Conservation (phyloP, 1,140 invertebrate species). For the Acromyrmex charruanus region DNA sequence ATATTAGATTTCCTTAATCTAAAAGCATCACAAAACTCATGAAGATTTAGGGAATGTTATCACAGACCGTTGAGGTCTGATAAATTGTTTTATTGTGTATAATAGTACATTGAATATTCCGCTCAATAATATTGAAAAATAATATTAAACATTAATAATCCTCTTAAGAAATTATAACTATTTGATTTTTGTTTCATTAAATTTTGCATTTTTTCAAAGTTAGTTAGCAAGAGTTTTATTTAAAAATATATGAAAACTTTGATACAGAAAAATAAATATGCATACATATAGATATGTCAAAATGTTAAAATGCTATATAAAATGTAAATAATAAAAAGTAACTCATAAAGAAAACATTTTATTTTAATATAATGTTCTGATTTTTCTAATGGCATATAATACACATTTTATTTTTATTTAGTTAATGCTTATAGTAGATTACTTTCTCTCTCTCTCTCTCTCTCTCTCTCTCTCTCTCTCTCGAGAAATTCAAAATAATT, state of each 20-base stretch:
- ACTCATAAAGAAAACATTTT: not conserved
- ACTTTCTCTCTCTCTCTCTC: too few species aligned
- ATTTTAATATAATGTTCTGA: not conserved
- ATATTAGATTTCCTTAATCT: slow-evolving; percentile 37
- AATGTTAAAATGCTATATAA: not conserved
- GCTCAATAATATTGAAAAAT: not conserved
- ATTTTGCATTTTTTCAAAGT: not conserved
- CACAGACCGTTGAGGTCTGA: not conserved
- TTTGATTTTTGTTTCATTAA: not conserved
- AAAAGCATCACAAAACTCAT: slow-evolving; percentile 24
- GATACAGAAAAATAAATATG: not conserved
- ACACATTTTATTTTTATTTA: not conserved
- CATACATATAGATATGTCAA: not conserved
- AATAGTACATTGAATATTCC: not conserved
- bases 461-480: too few species aligned
- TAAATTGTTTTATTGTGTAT: not conserved
- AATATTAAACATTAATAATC: not conserved
- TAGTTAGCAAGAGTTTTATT: not conserved
- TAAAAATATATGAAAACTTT: not conserved
- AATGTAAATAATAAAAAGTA: not conserved
- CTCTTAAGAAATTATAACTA: not conserved
- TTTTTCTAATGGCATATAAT: not conserved
- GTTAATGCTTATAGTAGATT: not conserved
- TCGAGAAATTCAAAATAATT: not conserved
- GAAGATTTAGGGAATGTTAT: slow-evolving; percentile 28